A percentile compares a stretch with the other conserved stretches of the same genome.
phyloP scores from a whole-genome alignment of 2,797 vertebrate species.

The Crocodylus rhombifer region DNA sequence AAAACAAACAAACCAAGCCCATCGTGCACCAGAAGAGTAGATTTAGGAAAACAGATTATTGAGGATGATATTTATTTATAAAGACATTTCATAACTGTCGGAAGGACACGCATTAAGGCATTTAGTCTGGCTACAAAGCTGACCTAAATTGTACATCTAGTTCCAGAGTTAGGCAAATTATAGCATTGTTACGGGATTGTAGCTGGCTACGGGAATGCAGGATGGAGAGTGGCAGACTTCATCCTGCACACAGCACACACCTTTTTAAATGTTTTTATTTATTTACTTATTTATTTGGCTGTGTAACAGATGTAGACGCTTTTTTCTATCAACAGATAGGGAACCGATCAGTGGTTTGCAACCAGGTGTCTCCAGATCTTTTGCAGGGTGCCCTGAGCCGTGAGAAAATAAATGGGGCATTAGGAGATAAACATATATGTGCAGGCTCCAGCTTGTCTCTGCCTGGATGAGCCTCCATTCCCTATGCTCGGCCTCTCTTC shows the following conservation, averaged over 20 bases:
- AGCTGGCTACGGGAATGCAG: background rate
- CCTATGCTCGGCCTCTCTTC: too few species aligned
- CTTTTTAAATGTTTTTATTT: too few species aligned
- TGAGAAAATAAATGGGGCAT: too few species aligned
- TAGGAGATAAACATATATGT: too few species aligned
- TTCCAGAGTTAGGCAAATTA: background rate
- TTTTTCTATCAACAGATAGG: too few species aligned
- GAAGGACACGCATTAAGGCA: background rate
- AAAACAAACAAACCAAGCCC: slow-evolving; percentile 26
- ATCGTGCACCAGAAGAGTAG: background rate
- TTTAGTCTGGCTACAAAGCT: background rate
- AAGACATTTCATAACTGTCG: background rate
- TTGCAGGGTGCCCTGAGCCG: too few species aligned
- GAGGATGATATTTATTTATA: background rate
- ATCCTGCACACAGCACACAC: background rate
- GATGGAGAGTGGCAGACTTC: background rate
- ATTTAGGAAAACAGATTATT: background rate
- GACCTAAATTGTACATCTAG: background rate
- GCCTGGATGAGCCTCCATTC: too few species aligned
- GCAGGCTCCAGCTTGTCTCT: too few species aligned
- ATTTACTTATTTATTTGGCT: too few species aligned
- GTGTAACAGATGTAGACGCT: too few species aligned
- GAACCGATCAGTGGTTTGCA: too few species aligned
- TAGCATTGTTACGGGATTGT: background rate
- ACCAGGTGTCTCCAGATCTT: too few species aligned